Conservation (phyloP, 2,888 invertebrate species). For the Netelia virgata region DNA sequence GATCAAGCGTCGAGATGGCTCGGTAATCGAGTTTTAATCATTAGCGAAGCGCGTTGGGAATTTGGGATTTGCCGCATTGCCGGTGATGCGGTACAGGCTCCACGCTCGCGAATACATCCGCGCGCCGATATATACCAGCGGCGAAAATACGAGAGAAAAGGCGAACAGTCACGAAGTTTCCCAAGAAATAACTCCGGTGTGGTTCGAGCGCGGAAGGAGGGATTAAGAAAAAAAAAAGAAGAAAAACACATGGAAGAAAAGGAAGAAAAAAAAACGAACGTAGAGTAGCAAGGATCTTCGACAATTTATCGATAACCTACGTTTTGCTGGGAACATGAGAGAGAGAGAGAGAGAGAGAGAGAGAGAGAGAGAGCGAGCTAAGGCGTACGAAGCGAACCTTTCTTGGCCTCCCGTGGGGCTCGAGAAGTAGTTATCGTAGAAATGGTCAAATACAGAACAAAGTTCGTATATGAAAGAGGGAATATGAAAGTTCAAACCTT, state of each 20-base stretch:
- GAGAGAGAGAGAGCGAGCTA: slow-evolving; percentile 9
- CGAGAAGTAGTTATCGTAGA: slow-evolving; percentile 42
- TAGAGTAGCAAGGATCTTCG: slow-evolving; percentile 49
- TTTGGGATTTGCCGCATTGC: slow-evolving; percentile 69
- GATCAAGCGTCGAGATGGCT: slow-evolving; percentile 56
- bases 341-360: background rate
- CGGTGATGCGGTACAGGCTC: slow-evolving; percentile 47
- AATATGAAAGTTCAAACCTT: slow-evolving; percentile 16
- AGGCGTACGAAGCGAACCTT: slow-evolving; percentile 22
- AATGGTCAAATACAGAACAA: slow-evolving; percentile 43
- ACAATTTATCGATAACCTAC: slow-evolving; percentile 66
- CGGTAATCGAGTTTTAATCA: slow-evolving; percentile 69
- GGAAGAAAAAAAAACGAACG: background rate
- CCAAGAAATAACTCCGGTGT: slow-evolving; percentile 50
- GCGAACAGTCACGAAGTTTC: slow-evolving; percentile 22
- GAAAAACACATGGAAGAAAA: background rate
- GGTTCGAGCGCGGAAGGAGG: slow-evolving; percentile 23
- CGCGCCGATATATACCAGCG: slow-evolving; percentile 9
- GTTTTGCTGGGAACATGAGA: slow-evolving; percentile 29
- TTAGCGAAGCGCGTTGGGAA: slow-evolving; percentile 66
- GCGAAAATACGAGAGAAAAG: slow-evolving; percentile 37
- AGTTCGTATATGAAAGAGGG: slow-evolving; percentile 12
- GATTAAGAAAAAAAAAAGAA: slow-evolving; percentile 51
- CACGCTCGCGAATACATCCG: background rate
- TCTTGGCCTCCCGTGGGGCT: slow-evolving; percentile 39